Evolutionary conservation across 2,888 invertebrate species (phyloP).

Genomic region (Cryptus armator): DNA sequence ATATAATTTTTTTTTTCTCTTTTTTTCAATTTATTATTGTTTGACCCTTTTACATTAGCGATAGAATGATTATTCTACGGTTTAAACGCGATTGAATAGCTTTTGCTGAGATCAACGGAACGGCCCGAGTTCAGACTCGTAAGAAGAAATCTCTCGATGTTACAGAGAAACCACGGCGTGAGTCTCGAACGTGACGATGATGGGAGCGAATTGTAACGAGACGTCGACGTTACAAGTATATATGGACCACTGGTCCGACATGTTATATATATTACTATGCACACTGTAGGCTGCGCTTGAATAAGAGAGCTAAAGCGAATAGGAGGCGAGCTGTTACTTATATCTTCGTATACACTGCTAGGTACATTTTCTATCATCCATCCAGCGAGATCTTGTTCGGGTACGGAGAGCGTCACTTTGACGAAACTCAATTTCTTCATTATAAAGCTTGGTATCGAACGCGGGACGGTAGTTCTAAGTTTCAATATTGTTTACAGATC

Average conservation of each 20-base stretch:
- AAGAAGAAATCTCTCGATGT: slow-evolving; percentile 52
- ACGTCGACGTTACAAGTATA: slow-evolving; percentile 54
- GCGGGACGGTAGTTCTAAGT: background rate
- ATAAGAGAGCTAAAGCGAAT: slow-evolving; percentile 46
- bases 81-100: background rate
- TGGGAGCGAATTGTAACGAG: slow-evolving; percentile 51
- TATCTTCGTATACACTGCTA: background rate
- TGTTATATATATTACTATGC: slow-evolving; percentile 7
- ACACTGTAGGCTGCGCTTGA: slow-evolving; percentile 24
- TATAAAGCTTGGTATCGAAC: background rate
- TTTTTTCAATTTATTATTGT: background rate
- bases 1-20: background rate
- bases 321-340: slow-evolving; percentile 30
- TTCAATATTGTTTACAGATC: background rate
- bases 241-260: slow-evolving; percentile 27
- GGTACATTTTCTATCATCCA: background rate
- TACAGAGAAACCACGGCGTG: slow-evolving; percentile 30
- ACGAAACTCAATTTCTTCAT: background rate
- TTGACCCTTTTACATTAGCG: background rate
- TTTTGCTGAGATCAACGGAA: slow-evolving; percentile 8
- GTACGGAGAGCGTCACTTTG: background rate
- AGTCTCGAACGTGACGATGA: slow-evolving; percentile 44
- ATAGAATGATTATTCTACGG: background rate
- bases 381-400: background rate
- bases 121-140: slow-evolving; percentile 43